Evolutionary conservation across 2,888 invertebrate species (phyloP), one percentile per base, ranked within the genome.

Genomic region (Platerodrilus igneus): DNA sequence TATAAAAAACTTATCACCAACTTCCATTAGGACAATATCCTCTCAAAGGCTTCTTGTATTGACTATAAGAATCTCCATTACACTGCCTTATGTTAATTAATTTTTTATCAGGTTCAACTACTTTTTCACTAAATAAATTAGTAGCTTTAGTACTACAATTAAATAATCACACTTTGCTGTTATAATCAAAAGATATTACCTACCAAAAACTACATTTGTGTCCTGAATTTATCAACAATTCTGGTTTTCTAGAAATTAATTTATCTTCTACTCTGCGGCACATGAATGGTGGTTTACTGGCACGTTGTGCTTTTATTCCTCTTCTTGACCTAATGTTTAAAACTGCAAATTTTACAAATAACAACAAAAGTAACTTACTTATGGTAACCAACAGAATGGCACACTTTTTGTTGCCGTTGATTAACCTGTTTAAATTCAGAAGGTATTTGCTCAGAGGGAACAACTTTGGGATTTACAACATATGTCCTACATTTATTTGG

Each of bases 351-450:
- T 6, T 1, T 10, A 28, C 6, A 13, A 8, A 9, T 10, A 19
- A n/a, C n/a, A n/a, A n/a, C n/a, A n/a, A n/a, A n/a, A n/a, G n/a
- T n/a, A n/a, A 31, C 23, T 37, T 42, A 74, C 74, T 68, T 68
- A 47, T 75, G 74, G 51, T 72, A 75, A 42, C 65, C 61, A 3
- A 71, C 60, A 1, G 74, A 64, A 48, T 76, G 76, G 47, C 76
- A 76, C 8, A 74, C 74, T 45, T 67, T 69, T 48, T 67, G 68
- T 55, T 74, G 74, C 2, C 48, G 27, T 4, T 30, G 30, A 15
- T 36, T 19, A 17, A 28, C 42, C 18, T 41, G 41, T 26, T 48
- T 44, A 9, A 40, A 27, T 14, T 17, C 26, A 3, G 4, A 19
- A 11, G 27, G n/a, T 16, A 14, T 13, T 23, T 41, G 32, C 58